Percentiles rank a stretch among this genome's conserved stretches.
phyloP scores from a whole-genome alignment of 2,797 vertebrate species.

The Melanotaenia parkinsoni region DNA sequence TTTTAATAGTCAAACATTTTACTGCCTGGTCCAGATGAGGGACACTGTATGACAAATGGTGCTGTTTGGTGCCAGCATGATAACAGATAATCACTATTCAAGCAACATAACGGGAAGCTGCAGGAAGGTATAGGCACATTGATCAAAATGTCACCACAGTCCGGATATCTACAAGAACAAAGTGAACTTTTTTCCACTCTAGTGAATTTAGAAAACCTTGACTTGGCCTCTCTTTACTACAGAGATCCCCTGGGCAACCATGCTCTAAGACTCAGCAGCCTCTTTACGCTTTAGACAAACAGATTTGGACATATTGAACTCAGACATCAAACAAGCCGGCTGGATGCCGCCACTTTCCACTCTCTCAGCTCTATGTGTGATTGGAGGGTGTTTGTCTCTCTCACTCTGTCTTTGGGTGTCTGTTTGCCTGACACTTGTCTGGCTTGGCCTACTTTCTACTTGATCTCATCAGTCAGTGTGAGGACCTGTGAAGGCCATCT shows the following conservation, averaged over 20 bases:
- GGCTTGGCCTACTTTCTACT: conserved; percentile 78
- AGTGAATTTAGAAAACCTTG: conserved; percentile 56
- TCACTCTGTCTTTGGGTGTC: conserved; percentile 61
- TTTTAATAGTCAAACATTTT: conserved; percentile 66
- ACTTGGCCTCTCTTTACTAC: conserved; percentile 47
- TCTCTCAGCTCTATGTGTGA: conserved; percentile 61
- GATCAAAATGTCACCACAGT: conserved; percentile 75
- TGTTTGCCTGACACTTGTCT: conserved; percentile 78
- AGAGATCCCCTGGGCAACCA: conserved; percentile 51
- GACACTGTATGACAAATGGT: conserved; percentile 67
- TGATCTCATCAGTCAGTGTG: conserved; percentile 81
- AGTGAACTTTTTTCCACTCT: conserved; percentile 65
- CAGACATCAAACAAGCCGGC: conserved; percentile 67
- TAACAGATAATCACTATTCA: conserved; percentile 76
- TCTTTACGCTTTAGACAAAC: conserved; percentile 78
- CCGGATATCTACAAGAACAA: conserved; percentile 56
- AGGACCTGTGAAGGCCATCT: conserved; percentile 79
- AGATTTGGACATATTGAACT: conserved; percentile 76
- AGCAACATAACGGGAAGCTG: conserved; percentile 61
- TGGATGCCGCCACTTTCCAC: conserved; percentile 42
- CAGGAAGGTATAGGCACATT: conserved; percentile 61
- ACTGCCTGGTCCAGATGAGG: conserved; percentile 49
- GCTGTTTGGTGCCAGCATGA: conserved; percentile 59
- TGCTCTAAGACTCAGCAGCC: conserved; percentile 51
- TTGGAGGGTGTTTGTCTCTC: conserved; percentile 67